Percentiles rank a stretch among this genome's conserved stretches.
These are phyloP conservation scores for Oligia fasciuncula DNA, from an alignment of 2,888 invertebrate species.

Conservation along the genomic window DNA sequence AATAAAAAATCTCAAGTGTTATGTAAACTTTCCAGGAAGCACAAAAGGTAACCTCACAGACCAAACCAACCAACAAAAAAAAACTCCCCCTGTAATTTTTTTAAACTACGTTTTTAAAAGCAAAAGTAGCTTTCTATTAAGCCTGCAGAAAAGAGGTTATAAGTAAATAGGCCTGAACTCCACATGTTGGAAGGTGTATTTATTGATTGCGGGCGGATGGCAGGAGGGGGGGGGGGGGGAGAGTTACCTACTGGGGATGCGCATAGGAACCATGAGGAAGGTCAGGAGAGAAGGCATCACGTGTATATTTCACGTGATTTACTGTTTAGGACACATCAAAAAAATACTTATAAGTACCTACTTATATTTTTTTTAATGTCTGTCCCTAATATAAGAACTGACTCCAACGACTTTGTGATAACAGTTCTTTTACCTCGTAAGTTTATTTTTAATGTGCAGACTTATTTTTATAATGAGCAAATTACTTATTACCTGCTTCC, in stretches of 20 bases:
- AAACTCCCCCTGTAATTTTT: background rate
- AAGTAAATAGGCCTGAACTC: constrained; percentile 65
- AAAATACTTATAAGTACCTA: background rate
- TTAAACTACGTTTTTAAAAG: constrained; percentile 8
- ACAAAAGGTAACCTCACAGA: constrained; percentile 12
- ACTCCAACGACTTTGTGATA: too few species aligned
- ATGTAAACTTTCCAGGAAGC: constrained; percentile 32
- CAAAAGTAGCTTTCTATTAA: constrained; percentile 12
- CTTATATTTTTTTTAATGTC: background rate
- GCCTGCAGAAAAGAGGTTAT: constrained; percentile 64
- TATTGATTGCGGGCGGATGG: constrained; percentile 80
- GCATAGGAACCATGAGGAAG: constrained; percentile 78
- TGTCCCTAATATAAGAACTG: too few species aligned
- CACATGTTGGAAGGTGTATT: constrained; percentile 73
- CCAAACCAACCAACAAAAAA: background rate
- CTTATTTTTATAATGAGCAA: background rate
- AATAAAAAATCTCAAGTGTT: constrained; percentile 11
- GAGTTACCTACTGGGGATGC: constrained; percentile 76
- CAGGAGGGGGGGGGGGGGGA: constrained; percentile 71
- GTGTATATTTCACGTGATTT: constrained; percentile 60
- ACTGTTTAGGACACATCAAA: background rate
- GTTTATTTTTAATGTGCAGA: background rate
- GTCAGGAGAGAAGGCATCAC: constrained; percentile 75
- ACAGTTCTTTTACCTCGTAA: background rate
- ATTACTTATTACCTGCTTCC: background rate